phyloP scores from a whole-genome alignment of 2,797 vertebrate species.

The Chelonia mydas region DNA sequence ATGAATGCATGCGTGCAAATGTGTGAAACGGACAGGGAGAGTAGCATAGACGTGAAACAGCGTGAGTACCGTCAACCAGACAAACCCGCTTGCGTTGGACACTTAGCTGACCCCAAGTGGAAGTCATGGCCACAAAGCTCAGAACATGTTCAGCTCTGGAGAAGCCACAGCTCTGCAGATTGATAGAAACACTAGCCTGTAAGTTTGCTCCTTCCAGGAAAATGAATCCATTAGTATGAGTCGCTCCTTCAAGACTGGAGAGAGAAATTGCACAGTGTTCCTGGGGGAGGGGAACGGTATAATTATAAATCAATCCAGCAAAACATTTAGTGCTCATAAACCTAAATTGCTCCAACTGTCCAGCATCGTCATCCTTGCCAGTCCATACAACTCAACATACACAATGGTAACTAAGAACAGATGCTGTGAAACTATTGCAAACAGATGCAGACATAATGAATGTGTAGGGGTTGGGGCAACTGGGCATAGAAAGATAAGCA shows the following conservation, averaged over 20 bases:
- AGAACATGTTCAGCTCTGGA: not conserved
- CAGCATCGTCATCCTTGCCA: constrained; percentile 23
- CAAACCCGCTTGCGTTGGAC: not conserved
- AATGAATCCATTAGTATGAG: not conserved
- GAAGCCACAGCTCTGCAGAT: accelerated
- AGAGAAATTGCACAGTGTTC: not conserved
- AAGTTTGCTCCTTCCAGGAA: constrained; percentile 38
- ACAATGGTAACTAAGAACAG: constrained; percentile 71
- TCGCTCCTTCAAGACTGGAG: not conserved
- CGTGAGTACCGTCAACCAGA: not conserved
- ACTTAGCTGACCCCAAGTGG: not conserved
- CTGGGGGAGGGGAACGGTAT: not conserved
- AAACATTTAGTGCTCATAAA: constrained; percentile 20
- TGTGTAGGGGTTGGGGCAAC: not conserved
- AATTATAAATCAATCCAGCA: constrained; percentile 72
- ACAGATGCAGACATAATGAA: constrained; percentile 77
- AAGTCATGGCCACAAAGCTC: accelerated
- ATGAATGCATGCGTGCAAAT: not conserved
- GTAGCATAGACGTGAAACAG: accelerated
- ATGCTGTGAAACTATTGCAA: constrained; percentile 64
- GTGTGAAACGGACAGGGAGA: not conserved
- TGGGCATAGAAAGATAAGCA: constrained; percentile 54
- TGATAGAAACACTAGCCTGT: not conserved
- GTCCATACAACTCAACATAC: not conserved
- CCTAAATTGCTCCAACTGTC: constrained; percentile 58